Evolutionary conservation across 1,140 invertebrate species (phyloP), one percentile per base, ranked within the genome.

Genomic region (Drosophila willistoni): DNA sequence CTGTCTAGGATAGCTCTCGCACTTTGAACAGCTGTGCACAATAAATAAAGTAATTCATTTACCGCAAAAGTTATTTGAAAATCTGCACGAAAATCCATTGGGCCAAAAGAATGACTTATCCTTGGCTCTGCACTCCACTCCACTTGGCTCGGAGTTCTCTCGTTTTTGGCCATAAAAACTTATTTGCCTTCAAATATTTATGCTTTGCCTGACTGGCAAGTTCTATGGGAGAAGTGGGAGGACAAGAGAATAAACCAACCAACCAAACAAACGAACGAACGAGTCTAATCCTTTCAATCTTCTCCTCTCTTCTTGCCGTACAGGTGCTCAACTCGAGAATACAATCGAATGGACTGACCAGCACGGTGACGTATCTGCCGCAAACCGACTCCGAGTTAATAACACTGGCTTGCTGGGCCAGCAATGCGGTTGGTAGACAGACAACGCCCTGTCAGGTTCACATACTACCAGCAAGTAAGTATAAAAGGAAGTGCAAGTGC

Each of bases 341-440:
- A 71, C 93, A 93, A 81, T 94, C 93, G 84, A 94, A 94, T 79
- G 95, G 95, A n/a, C 93, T 95, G 19, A 93, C 94, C 60, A 96
- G 95, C 79, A 94, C 94, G 68, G 93, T 95, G 72, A 95, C 94
- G 90, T 96, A 94, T 91, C 94, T 93, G 62, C 94, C 94, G 33
- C 93, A 92, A 62, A 92, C 91, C 55, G 94, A 94, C 62, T 93
- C 94, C 17, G 96, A 98, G 90, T 95, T 97, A 73, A 96, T 97
- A 62, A 96, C 95, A 63, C 92, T 98, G 0, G 95, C 96, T 10
- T 98, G 97, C 86, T 98, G 96, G 96, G 97, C 96, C 1, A 95
- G 94, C 80, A 98, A 97, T 93, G 94, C 94, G 72, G 94, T 97
- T 9, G 97, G 97, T 55, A 94, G 95, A 81, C 97, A 97, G 92